These are phyloP conservation scores for Lacanobia wlatinum DNA, from an alignment of 2,888 invertebrate species.

Conservation along the genomic window DNA sequence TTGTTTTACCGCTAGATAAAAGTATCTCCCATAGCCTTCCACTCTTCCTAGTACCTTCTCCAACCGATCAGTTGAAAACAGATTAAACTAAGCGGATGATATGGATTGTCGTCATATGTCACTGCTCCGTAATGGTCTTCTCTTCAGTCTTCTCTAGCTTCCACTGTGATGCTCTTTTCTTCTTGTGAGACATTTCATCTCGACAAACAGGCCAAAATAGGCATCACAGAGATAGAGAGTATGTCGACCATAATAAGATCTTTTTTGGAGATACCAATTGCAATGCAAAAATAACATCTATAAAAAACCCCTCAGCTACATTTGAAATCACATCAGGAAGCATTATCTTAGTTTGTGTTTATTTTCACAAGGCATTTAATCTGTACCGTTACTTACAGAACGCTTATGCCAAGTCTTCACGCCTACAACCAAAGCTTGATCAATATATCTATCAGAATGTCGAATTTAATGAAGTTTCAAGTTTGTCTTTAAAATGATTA, in stretches of 20 bases:
- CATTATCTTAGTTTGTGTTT: neutral
- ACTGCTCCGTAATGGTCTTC: neutral
- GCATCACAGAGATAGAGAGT: neutral
- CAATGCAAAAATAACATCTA: neutral
- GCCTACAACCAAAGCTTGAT: conserved; percentile 41
- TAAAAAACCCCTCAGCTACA: neutral
- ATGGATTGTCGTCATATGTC: neutral
- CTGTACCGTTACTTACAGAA: conserved; percentile 12
- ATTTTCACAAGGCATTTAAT: neutral
- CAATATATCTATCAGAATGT: conserved; percentile 42
- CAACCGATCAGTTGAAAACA: no score
- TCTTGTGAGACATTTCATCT: neutral
- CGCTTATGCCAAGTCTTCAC: conserved; percentile 28
- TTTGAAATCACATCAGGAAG: neutral
- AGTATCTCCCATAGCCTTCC: no score
- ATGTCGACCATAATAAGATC: neutral
- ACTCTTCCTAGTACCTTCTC: no score
- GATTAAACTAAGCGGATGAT: no score
- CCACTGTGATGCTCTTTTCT: neutral
- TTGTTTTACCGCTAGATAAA: neutral
- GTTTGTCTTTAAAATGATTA: conserved; percentile 37
- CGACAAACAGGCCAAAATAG: neutral
- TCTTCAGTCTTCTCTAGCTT: no score
- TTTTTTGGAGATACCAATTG: neutral
- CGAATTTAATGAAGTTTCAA: conserved; percentile 51